Percentiles rank a stretch among this genome's conserved stretches.
Evolutionary conservation across 1,140 invertebrate genomes (phyloP).

Genomic region (Bacillus rossius): DNA sequence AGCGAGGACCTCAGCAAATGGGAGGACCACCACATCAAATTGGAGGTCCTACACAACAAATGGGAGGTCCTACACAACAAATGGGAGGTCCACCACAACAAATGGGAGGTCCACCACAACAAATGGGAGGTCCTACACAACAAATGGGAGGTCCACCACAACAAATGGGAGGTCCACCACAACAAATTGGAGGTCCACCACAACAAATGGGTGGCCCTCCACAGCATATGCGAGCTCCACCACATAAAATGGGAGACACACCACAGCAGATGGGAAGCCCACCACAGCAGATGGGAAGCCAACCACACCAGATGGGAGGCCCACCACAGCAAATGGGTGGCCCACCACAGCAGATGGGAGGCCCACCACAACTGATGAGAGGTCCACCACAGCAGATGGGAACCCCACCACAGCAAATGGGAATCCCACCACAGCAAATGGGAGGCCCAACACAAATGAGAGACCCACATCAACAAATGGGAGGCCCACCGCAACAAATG

Average conservation of each 20-base stretch:
- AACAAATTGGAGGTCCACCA: not conserved
- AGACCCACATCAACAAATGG: slow-evolving; percentile 11
- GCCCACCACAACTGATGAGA: slow-evolving; percentile 17
- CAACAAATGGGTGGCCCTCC: not conserved
- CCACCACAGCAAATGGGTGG: slow-evolving; percentile 14
- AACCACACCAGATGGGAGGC: slow-evolving; percentile 11
- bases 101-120: slow-evolving; percentile 4
- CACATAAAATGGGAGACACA: slow-evolving; percentile 17
- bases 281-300: not conserved
- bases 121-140: slow-evolving; percentile 14
- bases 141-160: slow-evolving; percentile 1
- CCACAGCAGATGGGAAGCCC: slow-evolving; percentile 7
- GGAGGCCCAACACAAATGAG: not conserved
- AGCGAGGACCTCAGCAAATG: too few species aligned
- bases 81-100: not conserved
- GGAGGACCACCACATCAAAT: slow-evolving; percentile 11
- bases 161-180: slow-evolving; percentile 5
- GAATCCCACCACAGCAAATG: slow-evolving; percentile 32
- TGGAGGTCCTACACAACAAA: slow-evolving; percentile 13
- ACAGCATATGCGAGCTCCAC: slow-evolving; percentile 5
- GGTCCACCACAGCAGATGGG: slow-evolving; percentile 13
- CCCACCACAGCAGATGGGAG: slow-evolving; percentile 6
- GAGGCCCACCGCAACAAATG: slow-evolving; percentile 34
- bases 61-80: slow-evolving; percentile 17
- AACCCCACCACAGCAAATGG: slow-evolving; percentile 35